These are phyloP conservation scores for Drosophila hawaiiensis DNA, from an alignment of 2,888 invertebrate genomes.

Conservation along the genomic window DNA sequence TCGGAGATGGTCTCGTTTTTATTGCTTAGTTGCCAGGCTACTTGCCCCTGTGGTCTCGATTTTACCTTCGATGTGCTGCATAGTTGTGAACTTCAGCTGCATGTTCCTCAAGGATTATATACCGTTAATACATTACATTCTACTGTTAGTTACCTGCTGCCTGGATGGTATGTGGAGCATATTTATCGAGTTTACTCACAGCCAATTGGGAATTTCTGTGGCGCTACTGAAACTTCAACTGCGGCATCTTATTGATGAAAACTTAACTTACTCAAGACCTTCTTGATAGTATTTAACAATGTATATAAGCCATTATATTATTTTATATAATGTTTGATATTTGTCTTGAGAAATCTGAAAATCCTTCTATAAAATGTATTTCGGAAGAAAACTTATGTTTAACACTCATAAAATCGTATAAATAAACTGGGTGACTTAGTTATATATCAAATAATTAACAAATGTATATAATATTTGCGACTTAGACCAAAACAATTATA, in stretches of 20 bases:
- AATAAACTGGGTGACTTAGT: background rate
- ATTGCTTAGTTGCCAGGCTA: slow-evolving; percentile 53
- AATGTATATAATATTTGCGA: background rate
- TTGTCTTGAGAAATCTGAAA: background rate
- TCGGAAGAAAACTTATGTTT: background rate
- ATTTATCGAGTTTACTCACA: slow-evolving; percentile 3
- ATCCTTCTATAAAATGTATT: background rate
- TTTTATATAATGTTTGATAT: background rate
- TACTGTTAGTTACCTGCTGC: slow-evolving; percentile 23
- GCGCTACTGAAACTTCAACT: background rate
- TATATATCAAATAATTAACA: background rate
- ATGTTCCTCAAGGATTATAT: slow-evolving; percentile 44
- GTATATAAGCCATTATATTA: background rate
- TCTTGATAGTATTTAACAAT: background rate
- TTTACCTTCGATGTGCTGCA: slow-evolving; percentile 22
- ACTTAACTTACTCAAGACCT: background rate
- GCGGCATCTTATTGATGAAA: background rate
- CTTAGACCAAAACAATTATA: too few relatives aligned
- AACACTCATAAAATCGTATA: background rate
- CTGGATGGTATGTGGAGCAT: background rate
- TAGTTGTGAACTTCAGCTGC: slow-evolving; percentile 54
- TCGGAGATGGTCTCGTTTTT: slow-evolving; percentile 64
- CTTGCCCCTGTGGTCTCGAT: slow-evolving; percentile 17
- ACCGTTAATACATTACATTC: slow-evolving; percentile 28
- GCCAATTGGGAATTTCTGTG: slow-evolving; percentile 3